Evolutionary conservation across 53 echinoderm and acorn worm species (phyloP).

Genomic region (Mesocentrotus franciscanus): DNA sequence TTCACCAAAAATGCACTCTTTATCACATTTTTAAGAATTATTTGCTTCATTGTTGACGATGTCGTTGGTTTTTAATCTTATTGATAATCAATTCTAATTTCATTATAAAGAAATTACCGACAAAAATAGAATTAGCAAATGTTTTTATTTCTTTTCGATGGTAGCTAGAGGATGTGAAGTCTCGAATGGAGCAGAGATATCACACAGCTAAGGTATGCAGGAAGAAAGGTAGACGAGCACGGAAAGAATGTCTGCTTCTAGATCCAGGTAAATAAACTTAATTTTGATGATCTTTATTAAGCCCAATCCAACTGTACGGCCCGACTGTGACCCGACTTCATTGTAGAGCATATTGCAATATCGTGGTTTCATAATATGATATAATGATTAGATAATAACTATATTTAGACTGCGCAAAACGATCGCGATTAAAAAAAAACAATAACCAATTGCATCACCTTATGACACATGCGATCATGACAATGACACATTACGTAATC

Average conservation of each 20-base stretch:
- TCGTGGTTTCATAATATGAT: too few species aligned
- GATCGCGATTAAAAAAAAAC: too few species aligned
- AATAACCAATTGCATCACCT: too few species aligned
- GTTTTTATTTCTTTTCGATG: not conserved
- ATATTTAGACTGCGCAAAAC: too few species aligned
- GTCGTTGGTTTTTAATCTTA: not conserved
- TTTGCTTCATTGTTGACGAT: not conserved
- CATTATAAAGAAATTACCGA: not conserved
- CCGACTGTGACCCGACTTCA: not conserved
- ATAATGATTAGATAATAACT: too few species aligned
- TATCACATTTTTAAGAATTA: too few species aligned
- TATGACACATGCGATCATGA: too few species aligned
- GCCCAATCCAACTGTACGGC: too few species aligned
- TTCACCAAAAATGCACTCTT: too few species aligned
- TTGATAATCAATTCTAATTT: not conserved
- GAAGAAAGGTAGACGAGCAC: not conserved
- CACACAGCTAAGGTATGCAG: conserved; percentile 39
- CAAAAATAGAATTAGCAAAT: not conserved
- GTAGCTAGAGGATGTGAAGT: conserved; percentile 49
- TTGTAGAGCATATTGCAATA: too few species aligned
- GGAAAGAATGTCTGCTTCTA: conserved; percentile 28
- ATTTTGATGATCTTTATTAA: not conserved
- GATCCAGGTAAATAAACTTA: conserved; percentile 41
- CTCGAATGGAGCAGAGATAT: conserved; percentile 56
- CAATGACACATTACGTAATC: too few species aligned